Base-by-base conservation (phyloP, 2,888 invertebrate genomes). In the Nebria salina region DNA sequence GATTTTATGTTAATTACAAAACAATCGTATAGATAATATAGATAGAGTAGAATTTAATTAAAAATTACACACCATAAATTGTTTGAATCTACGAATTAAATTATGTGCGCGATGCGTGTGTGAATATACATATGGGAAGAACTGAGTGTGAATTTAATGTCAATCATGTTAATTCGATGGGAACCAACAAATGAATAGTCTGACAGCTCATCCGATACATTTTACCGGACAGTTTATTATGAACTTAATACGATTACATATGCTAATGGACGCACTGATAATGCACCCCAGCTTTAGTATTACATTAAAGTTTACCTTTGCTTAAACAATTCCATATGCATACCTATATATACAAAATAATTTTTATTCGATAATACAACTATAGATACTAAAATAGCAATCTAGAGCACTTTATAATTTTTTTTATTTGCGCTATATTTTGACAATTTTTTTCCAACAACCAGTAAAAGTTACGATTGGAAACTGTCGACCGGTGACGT, bases 161-260 rank as follows among this genome's bases (percentile, higher is more conserved):
- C 54, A 54, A 13, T 54, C 54, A 13, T 11, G 54, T 54, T 54
- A 54, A 54, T 54, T 54, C 54, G 54, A 54, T 54, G 54, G 54
- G 54, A 54, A 54, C 8, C 54, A 54, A 54, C 7, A 54, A 11
- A 54, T 54, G 54, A 54, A 54, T 54, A 54, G 8, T 2, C 54
- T 54, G 13, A 54, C 54, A 54, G 54, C 54, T 54, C 54, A 54
- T 54, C 13, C 54, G 54, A 54, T 54, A 11, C 8, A 54, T 54
- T 8, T 13, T 54, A 54, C 3, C 54, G 54, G 54, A 54, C 54
- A 54, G 8, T 54, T 54, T 54, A 54, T 54, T 54, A 54, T 54
- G 13, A 66, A 66, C 66, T 66, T 15, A 66, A 66, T 66, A 4
- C 20, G 66, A 66, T 66, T 66, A 66, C 13, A 66, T 66, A 25